Percentiles rank a stretch among this genome's conserved stretches.
Conservation (phyloP, 2,888 invertebrate species). For the Craniophora ligustri region DNA sequence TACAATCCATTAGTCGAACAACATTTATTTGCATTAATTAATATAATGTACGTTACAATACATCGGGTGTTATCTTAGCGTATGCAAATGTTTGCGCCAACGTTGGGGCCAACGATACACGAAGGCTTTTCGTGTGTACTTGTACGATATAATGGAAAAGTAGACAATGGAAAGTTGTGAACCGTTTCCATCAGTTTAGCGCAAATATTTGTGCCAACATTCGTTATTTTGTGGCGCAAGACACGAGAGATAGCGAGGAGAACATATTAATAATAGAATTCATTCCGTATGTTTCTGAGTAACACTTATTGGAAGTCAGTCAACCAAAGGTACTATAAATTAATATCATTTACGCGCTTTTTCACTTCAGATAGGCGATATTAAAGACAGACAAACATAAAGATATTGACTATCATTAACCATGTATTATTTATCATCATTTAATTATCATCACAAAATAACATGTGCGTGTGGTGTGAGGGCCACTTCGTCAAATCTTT, state of each 20-base stretch:
- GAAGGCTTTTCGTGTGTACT: slow-evolving; percentile 59
- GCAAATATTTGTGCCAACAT: slow-evolving; percentile 69
- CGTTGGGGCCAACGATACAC: slow-evolving; percentile 28
- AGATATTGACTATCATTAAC: too few relatives aligned
- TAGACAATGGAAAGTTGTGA: slow-evolving; percentile 65
- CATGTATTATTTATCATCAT: too few relatives aligned
- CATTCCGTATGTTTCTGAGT: too few relatives aligned
- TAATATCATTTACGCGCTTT: too few relatives aligned
- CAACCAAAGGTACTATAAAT: too few relatives aligned
- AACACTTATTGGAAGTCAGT: too few relatives aligned
- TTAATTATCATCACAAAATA: too few relatives aligned
- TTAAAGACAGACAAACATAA: too few relatives aligned
- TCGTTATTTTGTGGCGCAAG: slow-evolving; percentile 46
- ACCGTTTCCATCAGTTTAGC: slow-evolving; percentile 61
- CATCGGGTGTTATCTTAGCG: slow-evolving; percentile 33
- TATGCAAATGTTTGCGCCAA: slow-evolving; percentile 33
- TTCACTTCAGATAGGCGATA: too few relatives aligned
- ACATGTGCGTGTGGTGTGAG: too few relatives aligned
- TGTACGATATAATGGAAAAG: slow-evolving; percentile 75
- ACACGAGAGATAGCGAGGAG: slow-evolving; percentile 12
- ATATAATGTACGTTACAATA: slow-evolving; percentile 41
- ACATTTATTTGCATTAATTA: slow-evolving; percentile 50
- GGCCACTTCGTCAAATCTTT: too few relatives aligned
- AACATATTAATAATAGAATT: background rate
- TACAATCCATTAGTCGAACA: slow-evolving; percentile 43